A percentile compares a stretch with the other conserved stretches of the same genome.
Conservation (phyloP, 2,113 vertebrate genomes). For the Charina bottae region DNA sequence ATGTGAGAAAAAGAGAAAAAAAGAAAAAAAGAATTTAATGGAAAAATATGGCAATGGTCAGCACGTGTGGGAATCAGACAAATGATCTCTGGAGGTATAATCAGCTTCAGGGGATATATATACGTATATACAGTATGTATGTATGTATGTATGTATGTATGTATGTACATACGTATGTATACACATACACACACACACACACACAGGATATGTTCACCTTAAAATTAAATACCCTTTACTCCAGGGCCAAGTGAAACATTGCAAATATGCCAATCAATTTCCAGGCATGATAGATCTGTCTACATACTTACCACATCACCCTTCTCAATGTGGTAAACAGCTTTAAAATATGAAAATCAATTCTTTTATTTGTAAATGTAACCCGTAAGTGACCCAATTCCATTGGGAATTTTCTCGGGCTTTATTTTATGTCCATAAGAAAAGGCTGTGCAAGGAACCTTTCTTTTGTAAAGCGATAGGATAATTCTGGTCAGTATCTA, state of each 20-base stretch:
- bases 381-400: conserved; percentile 73
- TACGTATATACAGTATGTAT: no score
- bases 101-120: background rate
- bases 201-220: conserved; percentile 69
- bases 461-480: conserved; percentile 80
- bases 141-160: no score
- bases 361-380: conserved; percentile 75
- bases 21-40: background rate
- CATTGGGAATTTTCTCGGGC: conserved; percentile 69
- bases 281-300: conserved; percentile 74
- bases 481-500: conserved; percentile 80
- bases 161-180: no score
- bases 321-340: conserved; percentile 60
- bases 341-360: conserved; percentile 78
- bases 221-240: conserved; percentile 69
- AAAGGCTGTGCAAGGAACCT: conserved; percentile 77
- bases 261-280: conserved; percentile 71
- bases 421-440: conserved; percentile 79
- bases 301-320: conserved; percentile 65
- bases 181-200: no score
- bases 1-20: no score
- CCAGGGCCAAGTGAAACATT: conserved; percentile 70
- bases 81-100: background rate
- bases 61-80: conserved; percentile 41
- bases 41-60: conserved; percentile 56